Conservation (phyloP, 37 sponge, comb jelly and placozoan species). For the Eunapius fragilis region DNA sequence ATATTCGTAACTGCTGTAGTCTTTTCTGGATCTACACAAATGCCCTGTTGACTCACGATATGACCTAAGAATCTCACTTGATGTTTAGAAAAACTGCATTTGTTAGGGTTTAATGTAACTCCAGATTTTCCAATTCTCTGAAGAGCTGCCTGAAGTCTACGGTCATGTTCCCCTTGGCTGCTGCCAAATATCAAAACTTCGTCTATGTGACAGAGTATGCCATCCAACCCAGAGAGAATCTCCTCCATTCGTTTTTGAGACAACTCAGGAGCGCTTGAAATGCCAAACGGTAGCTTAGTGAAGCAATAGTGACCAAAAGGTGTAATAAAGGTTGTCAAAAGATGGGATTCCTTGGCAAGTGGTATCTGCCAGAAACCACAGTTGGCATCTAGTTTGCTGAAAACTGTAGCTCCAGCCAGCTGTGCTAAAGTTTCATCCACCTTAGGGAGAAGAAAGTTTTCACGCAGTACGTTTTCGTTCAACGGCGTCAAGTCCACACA, state of each 20-base stretch:
- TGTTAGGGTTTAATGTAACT: conserved; percentile 43
- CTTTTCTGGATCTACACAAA: no score
- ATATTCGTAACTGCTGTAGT: no score
- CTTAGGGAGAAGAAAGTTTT: conserved; percentile 36
- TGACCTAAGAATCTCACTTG: not conserved
- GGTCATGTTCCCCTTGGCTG: conserved; percentile 29
- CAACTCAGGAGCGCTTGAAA: no score
- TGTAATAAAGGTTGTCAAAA: no score
- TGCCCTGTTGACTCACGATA: no score
- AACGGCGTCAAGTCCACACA: conserved; percentile 28
- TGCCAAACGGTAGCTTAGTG: no score
- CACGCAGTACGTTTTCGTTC: conserved; percentile 33
- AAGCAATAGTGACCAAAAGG: no score
- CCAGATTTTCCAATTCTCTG: conserved; percentile 15
- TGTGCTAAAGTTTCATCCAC: conserved; percentile 57
- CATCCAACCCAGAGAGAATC: conserved; percentile 32
- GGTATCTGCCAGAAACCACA: no score
- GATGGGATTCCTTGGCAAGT: no score
- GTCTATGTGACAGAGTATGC: conserved; percentile 40
- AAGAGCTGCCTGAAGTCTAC: conserved; percentile 8
- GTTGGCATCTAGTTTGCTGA: no score
- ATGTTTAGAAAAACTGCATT: conserved; percentile 32
- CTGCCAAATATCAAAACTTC: no score
- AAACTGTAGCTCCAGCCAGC: no score
- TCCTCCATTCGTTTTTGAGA: not conserved